A percentile compares a stretch with the other conserved stretches of the same genome.
These are phyloP conservation scores for Eucera pruinosa DNA, from an alignment of 2,888 invertebrate genomes.

Conservation along the genomic window DNA sequence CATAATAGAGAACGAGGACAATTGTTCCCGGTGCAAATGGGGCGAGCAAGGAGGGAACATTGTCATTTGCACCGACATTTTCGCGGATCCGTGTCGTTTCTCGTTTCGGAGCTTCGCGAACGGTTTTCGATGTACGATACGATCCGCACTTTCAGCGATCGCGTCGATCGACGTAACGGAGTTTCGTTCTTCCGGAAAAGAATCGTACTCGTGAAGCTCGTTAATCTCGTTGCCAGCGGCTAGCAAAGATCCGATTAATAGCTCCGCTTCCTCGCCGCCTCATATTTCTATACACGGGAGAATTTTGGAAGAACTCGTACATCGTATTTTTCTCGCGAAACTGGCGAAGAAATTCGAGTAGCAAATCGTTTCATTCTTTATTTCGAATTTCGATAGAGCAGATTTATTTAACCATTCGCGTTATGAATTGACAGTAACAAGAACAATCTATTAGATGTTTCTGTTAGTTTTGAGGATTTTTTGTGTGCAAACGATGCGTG, in stretches of 20 bases:
- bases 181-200: neutral
- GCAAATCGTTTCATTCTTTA: too few species aligned
- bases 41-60: constrained; percentile 27
- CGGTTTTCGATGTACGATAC: neutral
- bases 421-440: too few species aligned
- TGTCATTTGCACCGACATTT: constrained; percentile 48
- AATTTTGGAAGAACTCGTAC: too few species aligned
- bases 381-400: too few species aligned
- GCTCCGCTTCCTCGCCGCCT: neutral
- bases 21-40: constrained; percentile 55
- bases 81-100: constrained; percentile 31
- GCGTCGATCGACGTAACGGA: constrained; percentile 14
- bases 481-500: too few species aligned
- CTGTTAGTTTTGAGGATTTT: too few species aligned
- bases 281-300: neutral
- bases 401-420: too few species aligned
- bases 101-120: constrained; percentile 1
- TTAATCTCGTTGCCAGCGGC: neutral
- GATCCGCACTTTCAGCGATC: neutral
- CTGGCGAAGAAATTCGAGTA: too few species aligned
- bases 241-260: neutral
- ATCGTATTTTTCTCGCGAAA: too few species aligned
- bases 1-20: constrained; percentile 40
- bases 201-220: neutral
- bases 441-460: too few species aligned